Evolutionary conservation across 2,113 vertebrate genomes (phyloP), one percentile per base, ranked within the genome.

Genomic region (Salvelinus fontinalis): DNA sequence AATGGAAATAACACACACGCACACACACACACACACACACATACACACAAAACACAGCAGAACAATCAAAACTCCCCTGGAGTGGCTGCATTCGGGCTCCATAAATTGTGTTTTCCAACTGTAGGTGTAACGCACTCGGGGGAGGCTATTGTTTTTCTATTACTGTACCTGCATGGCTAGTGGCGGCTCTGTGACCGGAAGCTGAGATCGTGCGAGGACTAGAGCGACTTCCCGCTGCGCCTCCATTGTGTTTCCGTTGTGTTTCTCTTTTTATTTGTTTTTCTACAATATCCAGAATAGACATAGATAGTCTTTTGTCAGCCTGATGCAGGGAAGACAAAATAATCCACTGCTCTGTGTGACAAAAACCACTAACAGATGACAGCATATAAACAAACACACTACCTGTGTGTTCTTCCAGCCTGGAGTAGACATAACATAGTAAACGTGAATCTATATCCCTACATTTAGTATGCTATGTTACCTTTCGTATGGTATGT

Each of bases 111-210:
- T 67, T 57, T 77, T 24, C 44, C 16, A 12, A 57, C 69, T 57
- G 48, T 49, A 54, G 13, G 70, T 66, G 75, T 14, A n/a, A 65
- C 34, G n/a, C 44, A 26, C 39, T 44, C 9, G 2, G 9, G 18
- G 57, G 31, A 62, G 57, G 31, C 39, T 76, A n/a, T 67, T 72
- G 70, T 72, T 72, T 77, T 77, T 77, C 76, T 72, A 77, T 77
- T 72, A 77, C 34, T 34, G 34, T 34, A 34, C 62, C 76, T 72
- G 70, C 62, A 57, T 72, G 69, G 48, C 26, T 72, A 66, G 26
- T 31, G 71, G 13, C 13, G 14, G 11, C 44, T 54, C 1, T 71
- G 70, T 57, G 70, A 54, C 70, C 70, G 44, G 44, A 18, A 71
- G 70, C 22, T 29, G 5, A 57, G 51, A 57, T 57, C 2, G 51